phyloP scores from a whole-genome alignment of 2,113 vertebrate species.

The Microtus richardsoni region DNA sequence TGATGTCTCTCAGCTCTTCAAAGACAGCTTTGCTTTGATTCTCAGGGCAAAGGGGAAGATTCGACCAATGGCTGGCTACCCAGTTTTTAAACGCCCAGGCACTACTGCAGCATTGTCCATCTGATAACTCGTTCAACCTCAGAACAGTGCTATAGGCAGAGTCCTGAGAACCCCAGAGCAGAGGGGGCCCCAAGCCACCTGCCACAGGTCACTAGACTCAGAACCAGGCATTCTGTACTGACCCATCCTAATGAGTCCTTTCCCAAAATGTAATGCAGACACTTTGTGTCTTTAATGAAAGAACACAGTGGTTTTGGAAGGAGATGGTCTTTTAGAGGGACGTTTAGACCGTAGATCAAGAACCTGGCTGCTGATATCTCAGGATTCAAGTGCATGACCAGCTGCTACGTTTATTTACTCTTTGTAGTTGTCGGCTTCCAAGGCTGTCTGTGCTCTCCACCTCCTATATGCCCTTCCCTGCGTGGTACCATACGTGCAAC shows the following conservation, averaged over 20 bases:
- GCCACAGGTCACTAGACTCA: conserved; percentile 24
- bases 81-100: conserved; percentile 16
- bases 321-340: too few species aligned
- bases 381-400: not conserved
- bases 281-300: conserved; percentile 20
- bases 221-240: not conserved
- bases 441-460: not conserved
- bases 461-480: not conserved
- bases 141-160: not conserved
- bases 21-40: conserved; percentile 39
- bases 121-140: not conserved
- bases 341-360: too few species aligned
- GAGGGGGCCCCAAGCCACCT: not conserved
- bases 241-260: not conserved
- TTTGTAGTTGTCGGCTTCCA: not conserved
- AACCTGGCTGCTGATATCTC: too few species aligned
- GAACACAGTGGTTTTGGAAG: not conserved
- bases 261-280: conserved; percentile 9
- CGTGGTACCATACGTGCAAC: not conserved
- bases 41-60: not conserved
- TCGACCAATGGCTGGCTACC: conserved; percentile 10
- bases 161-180: not conserved
- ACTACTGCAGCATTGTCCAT: not conserved
- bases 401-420: not conserved
- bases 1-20: conserved; percentile 6